These are phyloP conservation scores for Episyrphus balteatus DNA, from an alignment of 1,140 invertebrate species.

Conservation along the genomic window DNA sequence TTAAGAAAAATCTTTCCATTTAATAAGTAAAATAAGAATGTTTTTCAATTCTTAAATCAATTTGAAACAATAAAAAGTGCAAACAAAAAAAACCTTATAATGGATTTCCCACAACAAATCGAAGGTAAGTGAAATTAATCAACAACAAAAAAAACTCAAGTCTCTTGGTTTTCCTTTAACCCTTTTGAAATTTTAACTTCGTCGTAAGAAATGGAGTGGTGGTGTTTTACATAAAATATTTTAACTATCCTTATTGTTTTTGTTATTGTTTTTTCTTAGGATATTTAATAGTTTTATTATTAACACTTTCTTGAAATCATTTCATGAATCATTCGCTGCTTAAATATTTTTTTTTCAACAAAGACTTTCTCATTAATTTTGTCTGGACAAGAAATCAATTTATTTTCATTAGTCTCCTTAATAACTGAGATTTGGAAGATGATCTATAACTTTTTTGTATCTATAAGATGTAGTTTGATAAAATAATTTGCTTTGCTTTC, in stretches of 20 bases:
- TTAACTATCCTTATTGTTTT: not conserved
- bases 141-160: not conserved
- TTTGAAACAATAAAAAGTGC: no score
- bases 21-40: no score
- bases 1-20: no score
- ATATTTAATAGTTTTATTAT: constrained; percentile 22
- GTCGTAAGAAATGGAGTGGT: not conserved
- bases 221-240: constrained; percentile 17
- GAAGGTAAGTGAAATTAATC: constrained; percentile 13
- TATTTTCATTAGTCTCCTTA: no score
- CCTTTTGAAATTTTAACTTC: not conserved
- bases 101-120: constrained; percentile 22
- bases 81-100: not conserved
- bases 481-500: no score
- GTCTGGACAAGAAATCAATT: not conserved
- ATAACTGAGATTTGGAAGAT: no score
- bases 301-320: no score
- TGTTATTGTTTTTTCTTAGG: constrained; percentile 1
- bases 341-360: no score
- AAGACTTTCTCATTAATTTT: not conserved
- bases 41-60: no score
- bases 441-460: no score
- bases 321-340: no score
- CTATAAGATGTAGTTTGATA: no score
- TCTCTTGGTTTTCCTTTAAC: not conserved